These are phyloP conservation scores for Rhodophaea formosa DNA, from an alignment of 2,888 invertebrate species.

Conservation along the genomic window DNA sequence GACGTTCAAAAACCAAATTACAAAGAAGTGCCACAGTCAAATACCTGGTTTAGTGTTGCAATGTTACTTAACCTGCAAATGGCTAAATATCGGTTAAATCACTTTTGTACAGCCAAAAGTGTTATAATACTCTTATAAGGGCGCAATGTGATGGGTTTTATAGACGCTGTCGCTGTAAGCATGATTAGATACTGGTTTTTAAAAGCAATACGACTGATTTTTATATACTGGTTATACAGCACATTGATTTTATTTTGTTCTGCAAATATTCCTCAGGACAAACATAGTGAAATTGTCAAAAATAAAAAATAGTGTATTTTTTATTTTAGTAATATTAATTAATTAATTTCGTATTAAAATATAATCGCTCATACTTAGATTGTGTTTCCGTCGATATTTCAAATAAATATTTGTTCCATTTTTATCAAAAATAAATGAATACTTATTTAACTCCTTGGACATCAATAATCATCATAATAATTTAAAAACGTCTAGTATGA, in stretches of 20 bases:
- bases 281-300: background rate
- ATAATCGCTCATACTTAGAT: no score
- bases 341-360: no score
- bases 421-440: no score
- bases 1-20: constrained; percentile 27
- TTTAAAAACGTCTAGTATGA: no score
- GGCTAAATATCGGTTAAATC: constrained; percentile 32
- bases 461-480: no score
- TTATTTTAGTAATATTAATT: background rate
- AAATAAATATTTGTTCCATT: no score
- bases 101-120: constrained; percentile 20
- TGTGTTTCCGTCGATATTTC: no score
- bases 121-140: constrained; percentile 7
- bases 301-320: constrained; percentile 15
- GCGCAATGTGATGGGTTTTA: background rate
- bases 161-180: constrained; percentile 27
- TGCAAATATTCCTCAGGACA: background rate
- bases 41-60: constrained; percentile 49
- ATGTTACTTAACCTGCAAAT: constrained; percentile 40
- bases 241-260: background rate
- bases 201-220: constrained; percentile 20
- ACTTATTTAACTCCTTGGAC: no score
- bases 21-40: constrained; percentile 44
- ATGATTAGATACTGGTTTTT: constrained; percentile 18
- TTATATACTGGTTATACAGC: constrained; percentile 10